A percentile compares a stretch with the other conserved stretches of the same genome.
phyloP scores from a whole-genome alignment of 2,113 vertebrate species.

The Emydura subglobosa region DNA sequence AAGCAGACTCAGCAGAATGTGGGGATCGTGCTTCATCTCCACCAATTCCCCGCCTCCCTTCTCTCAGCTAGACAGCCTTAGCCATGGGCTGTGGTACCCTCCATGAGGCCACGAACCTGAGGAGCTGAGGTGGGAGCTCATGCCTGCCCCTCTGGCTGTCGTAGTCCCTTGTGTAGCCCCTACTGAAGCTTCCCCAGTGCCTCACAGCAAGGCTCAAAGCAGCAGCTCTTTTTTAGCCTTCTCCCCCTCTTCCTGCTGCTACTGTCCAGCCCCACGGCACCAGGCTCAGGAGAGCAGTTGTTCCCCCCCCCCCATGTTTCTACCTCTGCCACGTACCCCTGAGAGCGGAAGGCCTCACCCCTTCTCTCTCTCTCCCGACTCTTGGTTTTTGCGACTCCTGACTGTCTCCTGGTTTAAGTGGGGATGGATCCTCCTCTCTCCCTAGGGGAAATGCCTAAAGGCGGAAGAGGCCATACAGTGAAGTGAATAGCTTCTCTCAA shows the following conservation, averaged over 20 bases:
- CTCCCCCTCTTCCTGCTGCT: background rate
- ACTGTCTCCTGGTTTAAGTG: background rate
- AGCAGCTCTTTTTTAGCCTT: background rate
- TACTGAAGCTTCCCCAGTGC: background rate
- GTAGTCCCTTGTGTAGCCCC: background rate
- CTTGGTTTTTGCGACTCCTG: fast-evolving
- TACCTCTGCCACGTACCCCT: too few species aligned
- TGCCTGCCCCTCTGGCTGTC: background rate
- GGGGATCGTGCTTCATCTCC: background rate
- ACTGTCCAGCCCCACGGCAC: background rate
- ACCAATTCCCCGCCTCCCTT: background rate
- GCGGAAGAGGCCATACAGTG: background rate
- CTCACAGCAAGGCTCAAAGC: background rate
- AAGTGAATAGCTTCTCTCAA: background rate
- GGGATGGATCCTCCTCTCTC: background rate
- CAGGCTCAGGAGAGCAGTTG: background rate
- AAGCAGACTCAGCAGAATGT: background rate
- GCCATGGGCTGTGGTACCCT: fast-evolving
- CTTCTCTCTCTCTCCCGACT: background rate
- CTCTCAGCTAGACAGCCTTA: background rate
- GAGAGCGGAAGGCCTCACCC: background rate
- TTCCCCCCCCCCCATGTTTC: background rate
- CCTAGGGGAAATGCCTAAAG: background rate
- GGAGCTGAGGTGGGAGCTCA: background rate
- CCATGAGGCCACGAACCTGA: background rate